Evolutionary conservation across 2,888 invertebrate genomes (phyloP).

Genomic region (Thera obeliscata): DNA sequence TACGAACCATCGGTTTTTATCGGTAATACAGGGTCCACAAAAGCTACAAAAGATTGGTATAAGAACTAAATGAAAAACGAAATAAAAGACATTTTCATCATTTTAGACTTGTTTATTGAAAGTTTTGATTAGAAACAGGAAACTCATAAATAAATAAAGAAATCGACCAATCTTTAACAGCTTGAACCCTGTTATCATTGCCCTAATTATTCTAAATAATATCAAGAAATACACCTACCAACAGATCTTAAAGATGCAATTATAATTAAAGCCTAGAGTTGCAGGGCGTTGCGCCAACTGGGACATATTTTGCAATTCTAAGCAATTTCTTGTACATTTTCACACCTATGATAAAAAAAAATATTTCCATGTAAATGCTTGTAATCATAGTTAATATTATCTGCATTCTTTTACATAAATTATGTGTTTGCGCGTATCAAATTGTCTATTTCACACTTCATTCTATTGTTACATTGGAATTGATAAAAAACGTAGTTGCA

Average conservation of each 20-base stretch:
- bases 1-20: neutral
- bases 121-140: constrained; percentile 1
- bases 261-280: constrained; percentile 14
- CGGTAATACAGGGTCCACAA: too few relatives aligned
- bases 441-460: constrained; percentile 36
- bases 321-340: constrained; percentile 20
- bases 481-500: constrained; percentile 24
- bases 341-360: constrained; percentile 10
- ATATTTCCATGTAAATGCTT: constrained; percentile 5
- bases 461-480: constrained; percentile 27
- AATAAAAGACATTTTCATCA: neutral
- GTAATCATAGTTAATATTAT: constrained; percentile 8
- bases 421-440: constrained; percentile 21
- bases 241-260: constrained; percentile 5
- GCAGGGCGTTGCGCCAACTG: constrained; percentile 22
- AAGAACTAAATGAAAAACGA: neutral
- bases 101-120: neutral
- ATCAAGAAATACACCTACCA: constrained; percentile 6
- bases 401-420: constrained; percentile 16
- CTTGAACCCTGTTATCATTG: constrained; percentile 23
- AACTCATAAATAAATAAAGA: constrained; percentile 5
- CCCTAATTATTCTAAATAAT: constrained; percentile 19
- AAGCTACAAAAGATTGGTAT: neutral
- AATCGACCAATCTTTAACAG: neutral
- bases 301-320: constrained; percentile 10